Evolutionary conservation across 2,888 invertebrate species (phyloP).

Genomic region (Lampropteryx suffumata): DNA sequence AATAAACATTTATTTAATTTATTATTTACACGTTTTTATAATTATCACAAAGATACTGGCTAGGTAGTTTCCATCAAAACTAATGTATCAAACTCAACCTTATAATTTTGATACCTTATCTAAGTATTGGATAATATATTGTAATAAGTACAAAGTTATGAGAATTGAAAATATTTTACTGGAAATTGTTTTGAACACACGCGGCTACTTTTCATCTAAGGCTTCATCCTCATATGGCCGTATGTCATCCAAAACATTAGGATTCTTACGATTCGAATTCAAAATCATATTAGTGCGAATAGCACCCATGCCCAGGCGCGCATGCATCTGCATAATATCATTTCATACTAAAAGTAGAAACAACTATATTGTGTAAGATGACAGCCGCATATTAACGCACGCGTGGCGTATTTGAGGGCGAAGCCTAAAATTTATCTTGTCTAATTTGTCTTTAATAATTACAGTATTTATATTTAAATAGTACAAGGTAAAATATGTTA

Average conservation of each 20-base stretch:
- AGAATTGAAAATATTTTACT: conserved; percentile 9
- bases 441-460: not conserved
- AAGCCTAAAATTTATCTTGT: conserved; percentile 4
- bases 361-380: too few relatives aligned
- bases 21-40: conserved; percentile 70
- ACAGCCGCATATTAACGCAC: too few relatives aligned
- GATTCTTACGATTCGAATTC: too few relatives aligned
- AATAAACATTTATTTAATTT: conserved; percentile 71
- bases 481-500: too few relatives aligned
- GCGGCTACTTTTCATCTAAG: conserved; percentile 11
- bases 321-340: too few relatives aligned
- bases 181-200: conserved; percentile 23
- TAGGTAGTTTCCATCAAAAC: conserved; percentile 19
- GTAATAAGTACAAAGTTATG: conserved; percentile 1
- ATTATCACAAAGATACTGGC: conserved; percentile 68
- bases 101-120: conserved; percentile 1
- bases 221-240: too few relatives aligned
- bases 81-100: conserved; percentile 13
- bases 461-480: not conserved
- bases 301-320: too few relatives aligned
- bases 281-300: too few relatives aligned
- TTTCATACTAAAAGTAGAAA: too few relatives aligned
- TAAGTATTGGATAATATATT: not conserved
- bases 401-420: too few relatives aligned
- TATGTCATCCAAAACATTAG: too few relatives aligned